Evolutionary conservation across 2,113 vertebrate species (phyloP), one percentile per base, ranked within the genome.

Genomic region (Dipodomys merriami): DNA sequence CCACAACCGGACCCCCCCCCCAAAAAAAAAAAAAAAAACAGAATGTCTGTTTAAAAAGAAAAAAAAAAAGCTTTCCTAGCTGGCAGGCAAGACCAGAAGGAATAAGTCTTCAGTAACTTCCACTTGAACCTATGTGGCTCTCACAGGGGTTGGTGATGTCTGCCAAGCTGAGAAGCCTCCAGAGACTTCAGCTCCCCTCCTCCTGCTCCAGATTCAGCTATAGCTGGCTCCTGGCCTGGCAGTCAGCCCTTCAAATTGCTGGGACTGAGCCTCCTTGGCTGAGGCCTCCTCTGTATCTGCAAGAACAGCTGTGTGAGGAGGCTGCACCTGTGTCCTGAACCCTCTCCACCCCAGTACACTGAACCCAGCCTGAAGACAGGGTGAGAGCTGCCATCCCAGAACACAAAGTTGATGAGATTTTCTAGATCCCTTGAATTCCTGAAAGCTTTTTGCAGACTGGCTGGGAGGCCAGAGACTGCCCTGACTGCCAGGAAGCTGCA

Each of bases 331-430:
- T 33, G 72, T 64, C 30, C 49, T 19, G 19, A 19, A 33, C 46
- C 35, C 39, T 53, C 16, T 25, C 25, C 39, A 27, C 30, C 29
- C 49, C 49, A 33, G 62, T 69, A 22, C 22, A 16, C 79, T 49
- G 27, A n/a, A 3, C 23, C 2, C 1, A 5, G 25, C 0, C 15
- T 53, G 7, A 57, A 49, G 49, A 7, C 20, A 0, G 68, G 35
- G 19, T 22, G 10, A 49, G 19, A 7, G 12, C 44, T 0, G 20
- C 19, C 23, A 62, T 33, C 30, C 35, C 39, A 62, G 49, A 65
- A 23, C 2, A 3, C 4, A 1, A 19, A 13, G 1, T 18, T 30
- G 18, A 3, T 25, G 57, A 44, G n/a, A n/a, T 39, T 46, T 73
- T 85, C 64, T 25, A 46, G 35, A 73, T 27, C 72, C 53, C 53